Base-by-base conservation (phyloP, 1,140 invertebrate species). In the Andricus grossulariae region DNA sequence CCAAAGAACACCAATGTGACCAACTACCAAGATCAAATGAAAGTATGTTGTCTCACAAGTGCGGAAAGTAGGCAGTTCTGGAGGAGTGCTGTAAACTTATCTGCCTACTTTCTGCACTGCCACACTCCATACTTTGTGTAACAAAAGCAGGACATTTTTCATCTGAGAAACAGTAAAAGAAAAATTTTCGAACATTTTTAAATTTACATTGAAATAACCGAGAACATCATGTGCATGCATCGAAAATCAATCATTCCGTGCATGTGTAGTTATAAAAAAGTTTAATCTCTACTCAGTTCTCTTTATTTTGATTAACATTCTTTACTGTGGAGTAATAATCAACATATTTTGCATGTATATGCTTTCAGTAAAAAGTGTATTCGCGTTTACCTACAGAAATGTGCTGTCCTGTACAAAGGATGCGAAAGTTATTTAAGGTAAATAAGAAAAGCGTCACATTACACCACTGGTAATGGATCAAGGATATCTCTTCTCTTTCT, bases 401-500 rank as follows among this genome's bases (percentile, higher is more conserved):
- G 25, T 7, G 32, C 13, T 8, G 15, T 39, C 32, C 15, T 39
- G 16, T 39, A 66, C 7, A 39, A 39, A n/a, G n/a, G n/a, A 66
- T 39, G 32, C 32, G 13, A 66, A 32, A 32, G 12, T 39, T 6
- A 45, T 39, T n/a, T 16, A n/a, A 39, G 8, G 21, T 32, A 39
- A 66, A 39, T 16, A 21, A 60, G 5, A 39, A 66, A 45, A 45
- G 39, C 10, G 39, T 66, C 13, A 39, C 25, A 39, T 1, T 45
- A 45, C 39, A 45, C 39, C 7, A 45, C 7, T 45, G 39, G 8
- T 45, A 66, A 32, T 25, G 25, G 60, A 66, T 39, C 60, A 32
- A 66, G 60, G 60, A 66, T 66, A 66, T 66, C 60, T 60, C 25
- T 66, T 66, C 60, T 66, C 60, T 66, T 66, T 66, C 60, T 66